A percentile compares a stretch with the other conserved stretches of the same genome.
Conservation (phyloP, 2,113 vertebrate genomes). For the Bucco capensis region DNA sequence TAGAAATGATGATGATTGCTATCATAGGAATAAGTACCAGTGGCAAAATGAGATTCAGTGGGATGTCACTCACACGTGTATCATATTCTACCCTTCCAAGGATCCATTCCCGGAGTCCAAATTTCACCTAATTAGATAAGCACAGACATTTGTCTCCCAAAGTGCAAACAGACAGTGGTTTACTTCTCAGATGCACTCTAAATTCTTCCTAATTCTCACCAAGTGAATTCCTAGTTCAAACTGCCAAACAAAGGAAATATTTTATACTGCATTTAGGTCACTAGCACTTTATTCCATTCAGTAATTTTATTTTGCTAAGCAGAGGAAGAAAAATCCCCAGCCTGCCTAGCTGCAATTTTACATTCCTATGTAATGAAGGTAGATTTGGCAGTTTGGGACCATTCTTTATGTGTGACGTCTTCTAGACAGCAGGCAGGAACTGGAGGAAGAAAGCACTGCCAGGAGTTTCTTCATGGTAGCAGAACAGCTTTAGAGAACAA, state of each 20-base stretch:
- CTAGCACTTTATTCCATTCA: background rate
- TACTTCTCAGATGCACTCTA: background rate
- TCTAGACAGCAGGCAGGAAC: background rate
- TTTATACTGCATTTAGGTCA: slow-evolving; percentile 2
- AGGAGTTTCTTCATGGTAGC: background rate
- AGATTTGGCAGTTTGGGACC: background rate
- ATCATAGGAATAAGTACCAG: slow-evolving; percentile 90
- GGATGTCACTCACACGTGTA: slow-evolving; percentile 77
- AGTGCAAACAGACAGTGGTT: background rate
- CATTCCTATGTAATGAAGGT: background rate
- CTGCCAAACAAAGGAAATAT: background rate
- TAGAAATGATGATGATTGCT: slow-evolving; percentile 81
- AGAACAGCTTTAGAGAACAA: background rate
- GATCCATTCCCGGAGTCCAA: slow-evolving; percentile 86
- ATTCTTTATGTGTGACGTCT: background rate
- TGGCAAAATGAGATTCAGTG: slow-evolving; percentile 88
- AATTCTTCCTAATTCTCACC: background rate
- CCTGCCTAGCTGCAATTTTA: background rate
- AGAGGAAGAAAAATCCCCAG: background rate
- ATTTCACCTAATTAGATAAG: slow-evolving; percentile 81
- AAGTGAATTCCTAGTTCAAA: background rate
- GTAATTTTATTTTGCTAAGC: background rate
- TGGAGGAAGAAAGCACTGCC: background rate
- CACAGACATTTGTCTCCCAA: background rate
- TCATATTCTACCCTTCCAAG: slow-evolving; percentile 88